Base-by-base conservation (phyloP, 2,797 vertebrate species). In the Eidolon dupreanum region DNA sequence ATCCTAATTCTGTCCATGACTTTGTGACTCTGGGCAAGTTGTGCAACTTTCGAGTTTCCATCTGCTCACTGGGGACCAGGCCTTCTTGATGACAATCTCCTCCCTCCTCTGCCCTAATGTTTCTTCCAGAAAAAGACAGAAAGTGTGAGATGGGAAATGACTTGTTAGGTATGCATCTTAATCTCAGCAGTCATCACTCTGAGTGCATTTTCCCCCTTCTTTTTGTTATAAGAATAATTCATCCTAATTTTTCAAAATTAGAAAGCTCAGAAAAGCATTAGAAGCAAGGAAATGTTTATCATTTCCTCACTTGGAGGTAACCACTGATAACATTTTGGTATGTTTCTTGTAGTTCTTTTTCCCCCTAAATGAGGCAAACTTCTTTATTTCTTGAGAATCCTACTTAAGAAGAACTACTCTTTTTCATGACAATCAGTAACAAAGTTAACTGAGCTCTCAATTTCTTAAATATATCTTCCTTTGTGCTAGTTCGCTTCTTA, bases 381-480 rank as follows among this genome's bases (percentile, higher is more conserved):
- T 87, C 57, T 77, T 90, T 85, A 49, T 88, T 94, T 20, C 43
- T 10, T 16, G 41, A 94, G 57, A 53, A 31, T 55, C 17, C 6
- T 20, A 79, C 31, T 93, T 36, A 77, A 79, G 46, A 93, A 26
- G 66, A 97, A 31, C 70, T 91, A 24, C 36, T 90, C 68, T 51
- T 88, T 90, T 97, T 94, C 53, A 74, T 66, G 79, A 74, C 79
- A 82, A 78, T 88, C 43, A 49, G 66, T 66, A 90, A 57, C 61
- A 61, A 88, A 88, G 81, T 93, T 93, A 95, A 82, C 71, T 46
- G 92, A 89, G 66, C 55, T 94, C 86, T 97, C 96, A 65, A 0
- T 88, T 94, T 96, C 88, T 96, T 94, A 88, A 93, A 94, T 85
- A 36, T 85, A 82, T 88, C 93, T 91, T 96, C 63, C 88, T 94